A percentile compares a stretch with the other conserved stretches of the same genome.
Conservation (phyloP, 2,797 vertebrate species). For the Protonibea diacanthus region DNA sequence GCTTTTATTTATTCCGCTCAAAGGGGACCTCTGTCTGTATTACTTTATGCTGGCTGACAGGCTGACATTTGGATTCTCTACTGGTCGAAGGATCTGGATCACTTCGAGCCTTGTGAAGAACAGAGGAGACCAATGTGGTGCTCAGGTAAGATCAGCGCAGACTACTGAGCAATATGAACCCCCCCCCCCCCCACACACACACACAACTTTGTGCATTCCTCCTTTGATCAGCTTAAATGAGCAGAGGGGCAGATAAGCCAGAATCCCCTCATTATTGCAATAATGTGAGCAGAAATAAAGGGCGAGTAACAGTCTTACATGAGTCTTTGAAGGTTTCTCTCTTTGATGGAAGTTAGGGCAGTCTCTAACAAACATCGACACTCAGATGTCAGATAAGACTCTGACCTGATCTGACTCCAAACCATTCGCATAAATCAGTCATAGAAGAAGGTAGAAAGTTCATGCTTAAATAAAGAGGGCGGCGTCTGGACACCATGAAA, state of each 20-base stretch:
- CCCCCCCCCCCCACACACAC: slow-evolving; percentile 7
- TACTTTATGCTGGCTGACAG: slow-evolving; percentile 56
- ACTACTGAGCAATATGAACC: slow-evolving; percentile 34
- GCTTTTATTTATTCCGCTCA: slow-evolving; percentile 23
- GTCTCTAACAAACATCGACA: slow-evolving; percentile 47
- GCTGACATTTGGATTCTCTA: slow-evolving; percentile 50
- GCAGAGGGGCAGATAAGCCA: slow-evolving; percentile 37
- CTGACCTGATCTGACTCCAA: slow-evolving; percentile 46
- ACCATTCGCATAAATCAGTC: slow-evolving; percentile 50
- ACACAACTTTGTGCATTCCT: slow-evolving; percentile 34
- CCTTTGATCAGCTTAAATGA: slow-evolving; percentile 71
- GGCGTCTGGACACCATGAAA: background rate
- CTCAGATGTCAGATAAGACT: slow-evolving; percentile 29
- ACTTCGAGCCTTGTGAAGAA: slow-evolving; percentile 36
- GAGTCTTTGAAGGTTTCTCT: slow-evolving; percentile 56
- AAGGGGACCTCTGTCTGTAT: slow-evolving; percentile 20
- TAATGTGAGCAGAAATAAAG: slow-evolving; percentile 58
- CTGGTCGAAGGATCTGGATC: slow-evolving; percentile 48
- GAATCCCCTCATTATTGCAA: slow-evolving; percentile 66
- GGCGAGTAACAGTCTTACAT: slow-evolving; percentile 24
- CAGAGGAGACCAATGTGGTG: slow-evolving; percentile 76
- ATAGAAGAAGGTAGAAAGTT: slow-evolving; percentile 6
- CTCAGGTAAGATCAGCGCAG: slow-evolving; percentile 76
- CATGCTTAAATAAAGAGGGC: background rate
- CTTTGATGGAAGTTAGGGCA: slow-evolving; percentile 59